Base-by-base conservation (phyloP, 1,140 invertebrate genomes). In the Eurosta solidaginis region DNA sequence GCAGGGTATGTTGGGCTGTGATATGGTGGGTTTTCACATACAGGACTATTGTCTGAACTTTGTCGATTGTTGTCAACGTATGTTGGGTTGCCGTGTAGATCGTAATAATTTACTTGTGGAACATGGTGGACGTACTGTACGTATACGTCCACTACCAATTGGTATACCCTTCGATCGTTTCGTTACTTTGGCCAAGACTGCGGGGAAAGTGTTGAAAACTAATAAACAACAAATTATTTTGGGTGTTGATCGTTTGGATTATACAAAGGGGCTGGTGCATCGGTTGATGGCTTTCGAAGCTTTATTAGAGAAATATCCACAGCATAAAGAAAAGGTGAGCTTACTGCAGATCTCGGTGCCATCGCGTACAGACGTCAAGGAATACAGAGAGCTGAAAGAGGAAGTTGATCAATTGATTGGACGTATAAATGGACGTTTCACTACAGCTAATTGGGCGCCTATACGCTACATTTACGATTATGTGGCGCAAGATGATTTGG, bases 21-120 rank as follows among this genome's bases (percentile, higher is more conserved):
- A 97, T 87, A 93, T 97, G 92, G 94, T 97, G 45, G 96, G 95
- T 44, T 97, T 97, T 83, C 96, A 97, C 83, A 96, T 96, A 80
- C 93, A 94, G 75, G 95, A 96, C 83, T 97, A 97, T 84, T 96
- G 95, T 82, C 88, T 96, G 40, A 97, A 97, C 86, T 97, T 97
- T 82, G 94, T 97, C 6, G 96, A 97, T 83, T 97, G 95, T 84
- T 96, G 95, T 86, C 94, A 96, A 87, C 91, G 96, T 78, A 92
- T 94, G 81, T 90, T 97, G 17, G 95, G 96, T 54, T 96, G 95
- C 82, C 92, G 95, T 84, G 95, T 97, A 0, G 96, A 97, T 86
- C 91, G 94, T 49, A 96, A 95, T 84, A 94, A 95, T 83, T 89
- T 96, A 74, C 88, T 97, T 12, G 95, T 97, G 1, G 95, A 97